Base-by-base conservation (phyloP, 2,797 vertebrate genomes). In the Pseudopleuronectes americanus region DNA sequence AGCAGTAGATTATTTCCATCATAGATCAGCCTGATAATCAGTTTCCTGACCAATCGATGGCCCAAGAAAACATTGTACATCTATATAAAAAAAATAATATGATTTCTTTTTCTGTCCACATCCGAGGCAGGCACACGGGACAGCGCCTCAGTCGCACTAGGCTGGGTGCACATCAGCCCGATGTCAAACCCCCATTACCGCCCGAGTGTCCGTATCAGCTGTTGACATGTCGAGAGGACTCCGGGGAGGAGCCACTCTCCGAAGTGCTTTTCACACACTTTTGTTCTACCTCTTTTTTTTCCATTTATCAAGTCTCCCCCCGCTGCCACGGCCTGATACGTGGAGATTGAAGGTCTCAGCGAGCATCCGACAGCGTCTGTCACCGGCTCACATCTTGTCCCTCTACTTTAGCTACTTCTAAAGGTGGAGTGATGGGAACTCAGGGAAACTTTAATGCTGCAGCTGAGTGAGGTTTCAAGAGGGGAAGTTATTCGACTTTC, bases 391-490 rank as follows among this genome's bases (percentile, higher is more conserved):
- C 77, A 78, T 80, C 73, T 21, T 26, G 49, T 69, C 67, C 48
- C 24, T 77, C 79, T 73, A 54, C 78, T 76, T 68, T 23, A 76
- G 65, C 63, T 56, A 36, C 79, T 75, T 77, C 70, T 67, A 60
- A 45, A 87, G 71, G 52, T 79, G 59, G 64, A 78, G 81, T 86
- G 81, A 91, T 91, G 72, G 76, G 86, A 84, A 85, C 71, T 80
- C 74, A 68, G 69, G 66, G 81, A 80, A 88, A 90, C 83, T 84
- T 84, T 89, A 87, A 87, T 84, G 84, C 88, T 88, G 74, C 86
- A 88, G 87, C 57, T 84, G 87, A 89, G 64, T 68, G 85, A 90
- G 76, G 76, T 55, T 77, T 71, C 57, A 36, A 71, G 43, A 23
- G 45, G 48, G 64, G 68, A 77, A 84, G 61, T 75, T 64, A 68